A percentile compares a stretch with the other conserved stretches of the same genome.
Evolutionary conservation across 2,888 invertebrate genomes (phyloP).

Genomic region (Heliothis peltigera): DNA sequence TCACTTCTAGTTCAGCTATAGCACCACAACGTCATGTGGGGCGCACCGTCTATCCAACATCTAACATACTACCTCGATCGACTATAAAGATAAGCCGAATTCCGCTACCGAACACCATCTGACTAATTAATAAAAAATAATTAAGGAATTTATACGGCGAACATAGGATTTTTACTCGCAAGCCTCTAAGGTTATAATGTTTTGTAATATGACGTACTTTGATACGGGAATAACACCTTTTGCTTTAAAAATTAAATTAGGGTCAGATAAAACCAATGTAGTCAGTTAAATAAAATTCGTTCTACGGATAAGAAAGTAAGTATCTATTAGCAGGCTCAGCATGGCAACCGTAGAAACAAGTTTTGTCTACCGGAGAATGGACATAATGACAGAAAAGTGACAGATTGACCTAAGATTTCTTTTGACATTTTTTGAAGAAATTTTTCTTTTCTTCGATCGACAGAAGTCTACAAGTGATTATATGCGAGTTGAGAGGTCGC

Average conservation of each 20-base stretch:
- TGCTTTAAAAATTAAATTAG: conserved; percentile 4
- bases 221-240: conserved; percentile 33
- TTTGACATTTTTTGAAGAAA: too few relatives aligned
- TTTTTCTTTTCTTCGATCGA: too few relatives aligned
- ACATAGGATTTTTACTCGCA: conserved; percentile 47
- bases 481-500: too few relatives aligned
- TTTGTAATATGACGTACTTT: conserved; percentile 33
- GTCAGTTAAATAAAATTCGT: neutral
- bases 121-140: conserved; percentile 85
- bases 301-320: neutral
- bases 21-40: conserved; percentile 69
- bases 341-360: too few relatives aligned
- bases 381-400: too few relatives aligned
- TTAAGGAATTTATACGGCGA: conserved; percentile 67
- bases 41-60: conserved; percentile 68
- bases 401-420: too few relatives aligned
- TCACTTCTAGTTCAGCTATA: conserved; percentile 49
- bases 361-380: too few relatives aligned
- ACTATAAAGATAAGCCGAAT: conserved; percentile 84
- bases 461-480: too few relatives aligned
- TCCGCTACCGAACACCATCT: conserved; percentile 82
- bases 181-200: conserved; percentile 29
- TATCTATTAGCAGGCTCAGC: too few relatives aligned
- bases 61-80: conserved; percentile 80
- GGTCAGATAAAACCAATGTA: neutral